These are phyloP conservation scores for Papilio xuthus DNA, from an alignment of 1,140 invertebrate genomes.

Conservation along the genomic window DNA sequence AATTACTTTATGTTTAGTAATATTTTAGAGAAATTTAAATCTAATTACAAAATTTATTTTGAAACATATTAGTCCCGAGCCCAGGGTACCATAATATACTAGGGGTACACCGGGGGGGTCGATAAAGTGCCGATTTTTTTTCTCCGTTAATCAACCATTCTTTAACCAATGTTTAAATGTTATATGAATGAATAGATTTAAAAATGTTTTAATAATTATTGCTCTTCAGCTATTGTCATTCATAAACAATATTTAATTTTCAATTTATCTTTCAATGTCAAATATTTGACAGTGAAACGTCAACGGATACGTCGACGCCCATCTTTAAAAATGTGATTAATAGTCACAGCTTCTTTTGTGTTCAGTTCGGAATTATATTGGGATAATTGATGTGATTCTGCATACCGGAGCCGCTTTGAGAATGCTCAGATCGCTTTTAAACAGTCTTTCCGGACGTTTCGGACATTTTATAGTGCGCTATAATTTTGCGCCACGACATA, in stretches of 20 bases:
- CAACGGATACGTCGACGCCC: constrained; percentile 22
- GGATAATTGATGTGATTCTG: constrained; percentile 44
- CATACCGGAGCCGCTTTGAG: constrained; percentile 30
- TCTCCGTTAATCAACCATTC: no score
- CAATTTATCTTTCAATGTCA: constrained; percentile 9
- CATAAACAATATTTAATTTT: not conserved
- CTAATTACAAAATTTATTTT: no score
- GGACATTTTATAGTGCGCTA: constrained; percentile 18
- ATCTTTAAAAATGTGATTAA: constrained; percentile 42
- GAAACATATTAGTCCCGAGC: no score
- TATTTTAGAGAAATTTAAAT: no score
- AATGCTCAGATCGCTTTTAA: constrained; percentile 2
- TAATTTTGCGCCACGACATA: constrained; percentile 21
- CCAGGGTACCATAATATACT: no score
- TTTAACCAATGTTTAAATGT: no score
- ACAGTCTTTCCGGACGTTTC: constrained; percentile 4
- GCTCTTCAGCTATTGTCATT: not conserved
- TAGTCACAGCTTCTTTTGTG: constrained; percentile 39
- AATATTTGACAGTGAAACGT: constrained; percentile 27
- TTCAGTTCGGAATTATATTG: constrained; percentile 32
- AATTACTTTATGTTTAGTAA: no score
- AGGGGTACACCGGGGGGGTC: no score
- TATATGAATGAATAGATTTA: no score
- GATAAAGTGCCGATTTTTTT: no score
- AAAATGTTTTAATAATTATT: not conserved